Base-by-base conservation (phyloP, 1,140 invertebrate genomes). In the Cyphomyrmex costatus region DNA sequence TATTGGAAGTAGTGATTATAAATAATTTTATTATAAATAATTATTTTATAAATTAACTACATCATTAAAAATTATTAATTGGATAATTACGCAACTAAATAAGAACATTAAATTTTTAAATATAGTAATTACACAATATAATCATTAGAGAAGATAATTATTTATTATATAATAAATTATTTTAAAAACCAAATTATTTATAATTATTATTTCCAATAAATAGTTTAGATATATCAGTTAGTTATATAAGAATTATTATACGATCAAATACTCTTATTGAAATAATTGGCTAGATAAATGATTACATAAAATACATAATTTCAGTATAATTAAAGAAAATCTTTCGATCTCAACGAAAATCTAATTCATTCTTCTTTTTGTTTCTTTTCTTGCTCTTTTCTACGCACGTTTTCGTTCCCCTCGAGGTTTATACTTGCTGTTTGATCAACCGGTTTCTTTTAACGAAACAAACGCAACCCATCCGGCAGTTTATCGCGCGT, bases 401-500 rank as follows among this genome's bases (percentile, higher is more conserved):
- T 36, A 16, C 36, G 7, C 7, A 21, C 3, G 24, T 30, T 46
- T 42, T 14, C 42, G 1, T 63, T 49, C 21, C 19, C 27, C 8
- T 33, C 2, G 16, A n/a, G 56, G 77, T 82, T 82, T 73, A 73
- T 63, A 3, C 6, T 36, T 36, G 24, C 70, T n/a, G 8, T 63
- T 78, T 58, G 8, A 33, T 30, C 46, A 53, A 79, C 77, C 30
- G 73, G 49, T 78, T 42, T 5, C 60, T 53, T 53, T 78, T 78
- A 77, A 51, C 58, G 82, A 77, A 76, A 66, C 19, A 63, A 83
- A 78, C 30, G 82, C 82, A 51, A 78, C 21, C 56, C 30, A 42
- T 74, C 53, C 79, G 68, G 36, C 53, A 61, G 68, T 83, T 83
- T 83, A 83, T 83, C 79, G 70, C 33, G 68, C 51, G 42, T 77